A percentile compares a stretch with the other conserved stretches of the same genome.
Conservation (phyloP, 2,113 vertebrate genomes). For the Limanda limanda region DNA sequence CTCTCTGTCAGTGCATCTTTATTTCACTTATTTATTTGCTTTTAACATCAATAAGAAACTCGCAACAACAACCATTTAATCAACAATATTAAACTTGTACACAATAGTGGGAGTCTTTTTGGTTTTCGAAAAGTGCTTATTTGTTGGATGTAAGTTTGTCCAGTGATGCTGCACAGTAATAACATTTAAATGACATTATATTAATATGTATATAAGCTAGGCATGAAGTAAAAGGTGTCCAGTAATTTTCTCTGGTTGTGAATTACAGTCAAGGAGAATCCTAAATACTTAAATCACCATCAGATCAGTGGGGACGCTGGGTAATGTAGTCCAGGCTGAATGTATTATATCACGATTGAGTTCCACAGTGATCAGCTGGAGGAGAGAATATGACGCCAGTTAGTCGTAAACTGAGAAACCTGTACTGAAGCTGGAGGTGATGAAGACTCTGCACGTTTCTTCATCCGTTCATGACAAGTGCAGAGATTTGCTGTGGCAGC, state of each 20-base stretch:
- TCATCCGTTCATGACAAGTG: slow-evolving; percentile 88
- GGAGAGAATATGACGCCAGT: not conserved
- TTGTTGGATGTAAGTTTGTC: not conserved
- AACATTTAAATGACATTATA: slow-evolving; percentile 6
- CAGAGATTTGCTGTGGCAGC: slow-evolving; percentile 89
- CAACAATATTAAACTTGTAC: not conserved
- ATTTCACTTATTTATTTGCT: not conserved
- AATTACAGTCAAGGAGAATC: not conserved
- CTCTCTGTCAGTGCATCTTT: slow-evolving; percentile 13
- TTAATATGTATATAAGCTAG: not conserved
- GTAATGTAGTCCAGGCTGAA: slow-evolving; percentile 16
- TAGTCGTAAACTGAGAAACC: not conserved
- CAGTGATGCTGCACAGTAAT: not conserved
- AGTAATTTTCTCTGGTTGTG: slow-evolving; percentile 4
- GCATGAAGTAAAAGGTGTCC: not conserved
- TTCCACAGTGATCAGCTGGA: not conserved
- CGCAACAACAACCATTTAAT: not conserved
- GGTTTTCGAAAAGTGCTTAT: not conserved
- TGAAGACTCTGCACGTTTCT: not conserved
- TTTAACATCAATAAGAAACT: not conserved
- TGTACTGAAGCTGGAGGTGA: not conserved
- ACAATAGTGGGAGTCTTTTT: not conserved
- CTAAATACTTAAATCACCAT: not conserved
- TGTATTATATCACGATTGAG: slow-evolving; percentile 1
- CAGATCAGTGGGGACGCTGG: slow-evolving; percentile 7